These are phyloP conservation scores for Leptoclinus maculatus DNA, from an alignment of 2,797 vertebrate genomes.

Conservation along the genomic window DNA sequence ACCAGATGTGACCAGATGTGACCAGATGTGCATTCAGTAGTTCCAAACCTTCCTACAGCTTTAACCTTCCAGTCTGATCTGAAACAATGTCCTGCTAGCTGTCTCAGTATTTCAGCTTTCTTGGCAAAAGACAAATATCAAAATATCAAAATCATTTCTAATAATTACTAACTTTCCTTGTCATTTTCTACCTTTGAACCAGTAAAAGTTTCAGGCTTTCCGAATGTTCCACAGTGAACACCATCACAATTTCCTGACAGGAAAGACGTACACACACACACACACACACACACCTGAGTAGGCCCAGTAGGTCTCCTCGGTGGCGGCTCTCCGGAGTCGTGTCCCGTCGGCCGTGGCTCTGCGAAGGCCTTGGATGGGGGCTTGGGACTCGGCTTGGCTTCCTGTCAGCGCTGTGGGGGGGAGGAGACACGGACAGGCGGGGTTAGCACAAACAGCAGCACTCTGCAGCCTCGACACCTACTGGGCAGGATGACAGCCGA, in stretches of 20 bases:
- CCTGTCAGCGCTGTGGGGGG: constrained; percentile 86
- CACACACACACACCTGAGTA: constrained; percentile 87
- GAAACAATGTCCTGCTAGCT: not conserved
- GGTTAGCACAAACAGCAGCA: constrained; percentile 57
- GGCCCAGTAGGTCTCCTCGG: constrained; percentile 94
- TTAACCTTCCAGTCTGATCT: not conserved
- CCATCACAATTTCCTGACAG: not conserved
- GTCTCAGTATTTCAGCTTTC: not conserved
- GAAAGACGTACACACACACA: constrained; percentile 6
- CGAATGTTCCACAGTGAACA: not conserved
- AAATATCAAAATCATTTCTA: not conserved
- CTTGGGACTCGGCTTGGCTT: constrained; percentile 84
- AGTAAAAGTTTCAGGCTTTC: not conserved
- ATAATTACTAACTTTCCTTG: not conserved
- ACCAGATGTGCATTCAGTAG: not conserved
- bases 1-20: not conserved
- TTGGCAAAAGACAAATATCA: not conserved
- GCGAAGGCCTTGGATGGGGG: constrained; percentile 77
- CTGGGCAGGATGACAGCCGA: constrained; percentile 54
- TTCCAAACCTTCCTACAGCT: not conserved
- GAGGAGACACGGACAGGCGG: constrained; percentile 50
- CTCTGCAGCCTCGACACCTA: constrained; percentile 34
- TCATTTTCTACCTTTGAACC: not conserved
- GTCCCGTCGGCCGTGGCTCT: constrained; percentile 72
- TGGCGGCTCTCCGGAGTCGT: constrained; percentile 89